Conservation (phyloP, 2,888 invertebrate genomes). For the Penaeus monodon region DNA sequence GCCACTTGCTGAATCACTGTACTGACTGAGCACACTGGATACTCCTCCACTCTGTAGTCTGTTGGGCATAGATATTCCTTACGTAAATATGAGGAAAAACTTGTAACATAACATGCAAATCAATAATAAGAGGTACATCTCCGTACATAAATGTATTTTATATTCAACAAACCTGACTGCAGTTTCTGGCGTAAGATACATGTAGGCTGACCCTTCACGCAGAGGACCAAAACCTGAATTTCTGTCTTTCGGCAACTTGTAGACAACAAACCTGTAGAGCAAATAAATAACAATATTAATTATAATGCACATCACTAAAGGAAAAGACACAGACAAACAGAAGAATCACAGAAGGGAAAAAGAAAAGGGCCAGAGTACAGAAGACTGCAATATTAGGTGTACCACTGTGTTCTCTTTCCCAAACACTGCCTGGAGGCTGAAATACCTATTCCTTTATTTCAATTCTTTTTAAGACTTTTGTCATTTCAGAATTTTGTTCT, state of each 20-base stretch:
- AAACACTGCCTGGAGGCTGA: too few relatives aligned
- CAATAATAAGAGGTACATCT: neutral
- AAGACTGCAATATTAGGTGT: too few relatives aligned
- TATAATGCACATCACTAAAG: too few relatives aligned
- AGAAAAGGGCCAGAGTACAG: too few relatives aligned
- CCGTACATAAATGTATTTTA: neutral
- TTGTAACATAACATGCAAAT: too few relatives aligned
- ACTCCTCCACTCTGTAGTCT: constrained; percentile 63
- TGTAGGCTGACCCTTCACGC: constrained; percentile 62
- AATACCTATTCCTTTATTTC: too few relatives aligned
- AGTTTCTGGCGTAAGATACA: constrained; percentile 60
- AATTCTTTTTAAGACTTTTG: too few relatives aligned
- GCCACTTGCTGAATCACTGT: constrained; percentile 67
- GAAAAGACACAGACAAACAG: too few relatives aligned
- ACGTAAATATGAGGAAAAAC: too few relatives aligned
- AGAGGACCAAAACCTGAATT: constrained; percentile 43
- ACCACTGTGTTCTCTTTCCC: too few relatives aligned
- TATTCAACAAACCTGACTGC: constrained; percentile 37
- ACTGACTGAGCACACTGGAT: constrained; percentile 58
- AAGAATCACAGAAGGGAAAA: too few relatives aligned
- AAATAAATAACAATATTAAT: neutral
- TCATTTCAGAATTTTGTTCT: too few relatives aligned
- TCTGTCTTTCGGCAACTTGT: constrained; percentile 62
- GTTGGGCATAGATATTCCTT: neutral
- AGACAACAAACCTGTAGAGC: constrained; percentile 62